Evolutionary conservation across 2,888 invertebrate genomes (phyloP).

Genomic region (Glaucopsyche alexis): DNA sequence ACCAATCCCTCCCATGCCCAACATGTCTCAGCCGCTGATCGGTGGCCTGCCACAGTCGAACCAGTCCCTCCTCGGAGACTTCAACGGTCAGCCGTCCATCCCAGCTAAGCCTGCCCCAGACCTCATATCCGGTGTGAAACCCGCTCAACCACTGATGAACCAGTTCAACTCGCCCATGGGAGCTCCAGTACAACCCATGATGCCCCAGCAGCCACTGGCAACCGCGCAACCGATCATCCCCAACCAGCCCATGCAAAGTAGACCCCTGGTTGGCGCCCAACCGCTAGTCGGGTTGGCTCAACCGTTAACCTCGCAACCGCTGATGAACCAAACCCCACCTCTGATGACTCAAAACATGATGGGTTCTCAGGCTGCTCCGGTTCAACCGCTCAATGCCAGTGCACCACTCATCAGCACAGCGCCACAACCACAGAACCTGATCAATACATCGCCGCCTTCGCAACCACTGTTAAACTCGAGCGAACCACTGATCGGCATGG

Average conservation of each 20-base stretch:
- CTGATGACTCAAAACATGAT: conserved; percentile 32
- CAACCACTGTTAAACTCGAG: conserved; percentile 42
- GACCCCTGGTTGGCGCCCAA: conserved; percentile 44
- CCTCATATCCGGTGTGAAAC: conserved; percentile 64
- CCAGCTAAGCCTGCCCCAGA: conserved; percentile 53
- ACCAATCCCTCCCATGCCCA: conserved; percentile 64
- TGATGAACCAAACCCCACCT: conserved; percentile 38
- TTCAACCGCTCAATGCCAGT: conserved; percentile 25
- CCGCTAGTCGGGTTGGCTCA: conserved; percentile 40
- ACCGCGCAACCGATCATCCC: conserved; percentile 29
- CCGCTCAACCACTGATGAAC: conserved; percentile 34
- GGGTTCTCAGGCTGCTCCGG: conserved; percentile 12
- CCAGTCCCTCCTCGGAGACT: conserved; percentile 55
- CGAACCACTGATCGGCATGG: conserved; percentile 39
- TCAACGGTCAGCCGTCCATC: conserved; percentile 43
- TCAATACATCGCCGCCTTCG: conserved; percentile 28
- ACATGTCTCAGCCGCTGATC: conserved; percentile 50
- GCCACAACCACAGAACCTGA: conserved; percentile 32
- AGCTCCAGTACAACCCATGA: not conserved
- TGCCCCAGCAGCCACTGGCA: not conserved
- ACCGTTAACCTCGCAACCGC: conserved; percentile 41
- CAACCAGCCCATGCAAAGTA: conserved; percentile 32
- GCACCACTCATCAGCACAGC: conserved; percentile 26
- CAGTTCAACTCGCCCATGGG: conserved; percentile 14
- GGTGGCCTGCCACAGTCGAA: conserved; percentile 44